phyloP scores from a whole-genome alignment of 2,797 vertebrate species.

The Hippocampus kuda region DNA sequence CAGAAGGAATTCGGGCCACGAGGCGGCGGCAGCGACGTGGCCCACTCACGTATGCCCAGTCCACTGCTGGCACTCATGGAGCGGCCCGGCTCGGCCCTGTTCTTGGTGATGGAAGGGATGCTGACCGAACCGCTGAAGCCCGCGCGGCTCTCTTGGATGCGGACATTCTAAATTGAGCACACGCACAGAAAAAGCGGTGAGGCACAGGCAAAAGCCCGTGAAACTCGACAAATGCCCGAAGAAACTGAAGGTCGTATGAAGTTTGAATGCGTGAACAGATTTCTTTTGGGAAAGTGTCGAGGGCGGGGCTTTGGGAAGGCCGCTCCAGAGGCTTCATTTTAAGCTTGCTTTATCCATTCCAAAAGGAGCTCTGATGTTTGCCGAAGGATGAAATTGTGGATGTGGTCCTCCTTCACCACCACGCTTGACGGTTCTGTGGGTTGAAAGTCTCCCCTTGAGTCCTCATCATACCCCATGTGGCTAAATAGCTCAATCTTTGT shows the following conservation, averaged over 20 bases:
- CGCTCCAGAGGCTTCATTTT: too few relatives aligned
- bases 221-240: not conserved
- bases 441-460: too few relatives aligned
- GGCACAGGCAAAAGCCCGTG: slow-evolving; percentile 14
- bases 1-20: not conserved
- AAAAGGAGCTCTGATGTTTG: too few relatives aligned
- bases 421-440: too few relatives aligned
- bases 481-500: not conserved
- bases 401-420: too few relatives aligned
- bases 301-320: too few relatives aligned
- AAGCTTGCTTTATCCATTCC: too few relatives aligned
- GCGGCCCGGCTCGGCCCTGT: slow-evolving; percentile 85
- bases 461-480: too few relatives aligned
- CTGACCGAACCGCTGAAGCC: slow-evolving; percentile 95
- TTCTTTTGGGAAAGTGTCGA: too few relatives aligned
- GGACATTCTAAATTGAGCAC: slow-evolving; percentile 75
- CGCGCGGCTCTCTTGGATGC: slow-evolving; percentile 85
- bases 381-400: too few relatives aligned
- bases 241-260: too few relatives aligned
- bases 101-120: slow-evolving; percentile 92
- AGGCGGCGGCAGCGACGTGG: not conserved
- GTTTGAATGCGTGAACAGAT: too few relatives aligned
- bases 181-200: slow-evolving; percentile 4
- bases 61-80: slow-evolving; percentile 98
- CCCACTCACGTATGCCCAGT: slow-evolving; percentile 84